Conservation (phyloP, 2,113 vertebrate species). For the Pogonocichla stellata region DNA sequence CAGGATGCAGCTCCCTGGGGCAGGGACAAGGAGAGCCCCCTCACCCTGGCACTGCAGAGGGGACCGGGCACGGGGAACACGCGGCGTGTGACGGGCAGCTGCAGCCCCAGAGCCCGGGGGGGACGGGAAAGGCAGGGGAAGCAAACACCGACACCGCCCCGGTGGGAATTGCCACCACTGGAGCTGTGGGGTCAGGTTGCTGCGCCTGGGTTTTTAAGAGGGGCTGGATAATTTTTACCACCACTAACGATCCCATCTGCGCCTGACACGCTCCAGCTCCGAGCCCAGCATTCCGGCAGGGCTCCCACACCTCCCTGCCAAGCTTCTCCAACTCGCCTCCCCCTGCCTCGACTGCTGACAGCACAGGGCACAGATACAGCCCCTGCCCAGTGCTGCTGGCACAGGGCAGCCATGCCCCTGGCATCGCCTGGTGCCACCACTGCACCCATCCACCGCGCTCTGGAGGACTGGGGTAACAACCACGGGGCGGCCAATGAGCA, state of each 20-base stretch:
- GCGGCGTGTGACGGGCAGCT: not conserved
- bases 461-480: not conserved
- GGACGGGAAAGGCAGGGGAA: not conserved
- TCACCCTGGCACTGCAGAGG: not conserved
- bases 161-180: not conserved
- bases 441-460: rapidly evolving
- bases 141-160: rapidly evolving
- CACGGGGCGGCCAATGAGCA: not conserved
- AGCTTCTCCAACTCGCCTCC: not conserved
- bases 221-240: slow-evolving; percentile 42
- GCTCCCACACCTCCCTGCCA: not conserved
- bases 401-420: rapidly evolving
- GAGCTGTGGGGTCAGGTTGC: not conserved
- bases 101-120: not conserved
- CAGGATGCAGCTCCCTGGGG: not conserved
- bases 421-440: not conserved
- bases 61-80: rapidly evolving
- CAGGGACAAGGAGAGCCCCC: not conserved
- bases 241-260: slow-evolving; percentile 26
- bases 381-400: not conserved
- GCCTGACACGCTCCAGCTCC: slow-evolving; percentile 32
- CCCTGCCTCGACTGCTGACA: rapidly evolving
- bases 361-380: rapidly evolving
- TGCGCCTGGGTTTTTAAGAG: not conserved
- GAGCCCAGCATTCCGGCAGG: not conserved